Evolutionary conservation across 2,888 invertebrate genomes (phyloP), one percentile per base, ranked within the genome.

Genomic region (Schizaphis graminum): DNA sequence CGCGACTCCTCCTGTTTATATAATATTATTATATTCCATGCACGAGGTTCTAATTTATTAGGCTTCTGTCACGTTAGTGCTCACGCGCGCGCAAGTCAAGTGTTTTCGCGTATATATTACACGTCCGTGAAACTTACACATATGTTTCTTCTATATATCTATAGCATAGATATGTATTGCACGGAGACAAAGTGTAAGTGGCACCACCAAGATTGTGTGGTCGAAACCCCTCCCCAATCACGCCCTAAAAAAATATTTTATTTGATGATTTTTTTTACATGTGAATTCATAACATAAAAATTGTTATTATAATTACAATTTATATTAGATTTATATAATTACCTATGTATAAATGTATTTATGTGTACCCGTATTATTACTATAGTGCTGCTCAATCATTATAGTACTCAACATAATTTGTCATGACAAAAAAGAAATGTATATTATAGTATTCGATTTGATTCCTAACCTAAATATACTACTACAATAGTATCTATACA

Each of bases 41-140:
- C 49, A 47, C 41, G 56, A 89, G 41, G 53, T 57, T 41, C 56
- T 89, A 89, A 89, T 89, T 57, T 89, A 89, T 89, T 41, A 89
- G 41, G n/a, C 41, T 57, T 89, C 56, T 53, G 88, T n/a, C 88
- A 56, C 35, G 88, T 35, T 35, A 35, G 35, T 88, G 53, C 49
- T n/a, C 87, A 77, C 77, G 35, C 35, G 21, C 77, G 16, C 77
- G 77, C 77, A 35, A 77, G 21, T 77, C 77, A 35, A 77, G 77
- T 77, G 77, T 35, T 77, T 77, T 77, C 77, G 21, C 16, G 35
- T 35, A 35, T 77, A 53, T 53, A 53, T 53, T 53, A 77, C 77
- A 77, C 77, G 8, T 35, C 8, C 21, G 35, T 24, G 77, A 77
- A 77, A 77, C 77, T 77, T 77, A 35, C 77, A 35, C 77, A 77